Base-by-base conservation (phyloP, 1,140 invertebrate species). In the Nasonia longicornis region DNA sequence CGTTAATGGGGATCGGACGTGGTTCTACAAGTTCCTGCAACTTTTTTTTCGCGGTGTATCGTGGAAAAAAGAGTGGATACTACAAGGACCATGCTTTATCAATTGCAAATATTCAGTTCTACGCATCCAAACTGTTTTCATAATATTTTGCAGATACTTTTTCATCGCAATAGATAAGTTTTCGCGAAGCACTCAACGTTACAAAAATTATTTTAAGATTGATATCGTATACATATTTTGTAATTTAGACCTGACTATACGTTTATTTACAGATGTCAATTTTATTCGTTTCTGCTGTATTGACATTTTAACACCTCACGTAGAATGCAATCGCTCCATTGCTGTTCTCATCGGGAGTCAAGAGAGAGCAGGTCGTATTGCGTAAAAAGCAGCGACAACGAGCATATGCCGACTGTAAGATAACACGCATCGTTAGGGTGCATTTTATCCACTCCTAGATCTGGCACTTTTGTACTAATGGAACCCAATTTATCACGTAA, bases 351-450 rank as follows among this genome's bases (percentile, higher is more conserved):
- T 58, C 6, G 52, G 6, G 3, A 20, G 16, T 20, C 3, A 6
- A 58, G 52, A 58, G 52, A 7, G 52, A 58, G 16, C 4, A 38
- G 69, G 71, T 69, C 79, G 76, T 42, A 70, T 77, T 22, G 63
- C 82, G 82, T 84, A 83, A 84, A 87, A 88, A 88, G 84, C 71
- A 82, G 69, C 45, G 16, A 58, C 16, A 79, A 42, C 35, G 0
- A 77, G 84, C 89, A 90, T 88, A 89, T 90, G 89, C 85, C 87
- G 87, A 87, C 16, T 20, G 88, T 88, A 87, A 88, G 86, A 85
- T 89, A 58, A 58, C 82, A 83, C 86, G 58, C 38, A 20, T 69
- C 16, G 20, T 58, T 58, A 58, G 52, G 48, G 48, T 10, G 16
- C 16, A 58, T 1, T 7, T 58, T 20, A 58, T 58, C 16, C 20